Conservation (phyloP, 2,797 vertebrate genomes). For the Molothrus aeneus region DNA sequence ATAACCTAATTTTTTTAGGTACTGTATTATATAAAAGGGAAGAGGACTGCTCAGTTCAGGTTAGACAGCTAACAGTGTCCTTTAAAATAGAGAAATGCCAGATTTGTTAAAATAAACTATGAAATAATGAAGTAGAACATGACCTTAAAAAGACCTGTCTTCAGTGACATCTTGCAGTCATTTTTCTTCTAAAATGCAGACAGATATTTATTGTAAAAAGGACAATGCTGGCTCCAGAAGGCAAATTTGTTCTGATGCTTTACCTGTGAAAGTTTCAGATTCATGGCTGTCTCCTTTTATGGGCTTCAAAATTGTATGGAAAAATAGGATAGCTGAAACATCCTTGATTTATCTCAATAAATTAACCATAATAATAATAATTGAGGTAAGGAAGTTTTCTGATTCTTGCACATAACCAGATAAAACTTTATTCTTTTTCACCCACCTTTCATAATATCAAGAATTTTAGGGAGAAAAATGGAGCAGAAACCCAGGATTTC, state of each 20-base stretch:
- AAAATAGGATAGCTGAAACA: not conserved
- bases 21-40: not conserved
- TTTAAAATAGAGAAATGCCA: not conserved
- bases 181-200: not conserved
- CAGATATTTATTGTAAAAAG: not conserved
- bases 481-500: not conserved
- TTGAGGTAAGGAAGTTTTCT: not conserved
- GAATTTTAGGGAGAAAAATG: not conserved
- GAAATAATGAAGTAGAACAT: not conserved
- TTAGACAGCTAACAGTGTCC: not conserved
- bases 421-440: not conserved
- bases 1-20: not conserved
- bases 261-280: not conserved
- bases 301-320: not conserved
- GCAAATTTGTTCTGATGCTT: not conserved
- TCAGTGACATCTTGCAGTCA: not conserved
- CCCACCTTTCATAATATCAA: not conserved
- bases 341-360: not conserved
- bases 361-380: not conserved
- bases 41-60: not conserved
- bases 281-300: not conserved
- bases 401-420: not conserved
- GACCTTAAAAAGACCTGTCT: not conserved
- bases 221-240: not conserved
- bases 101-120: not conserved